Evolutionary conservation across 2,797 vertebrate genomes (phyloP), one percentile per base, ranked within the genome.

Genomic region (Tolypeutes matacus): DNA sequence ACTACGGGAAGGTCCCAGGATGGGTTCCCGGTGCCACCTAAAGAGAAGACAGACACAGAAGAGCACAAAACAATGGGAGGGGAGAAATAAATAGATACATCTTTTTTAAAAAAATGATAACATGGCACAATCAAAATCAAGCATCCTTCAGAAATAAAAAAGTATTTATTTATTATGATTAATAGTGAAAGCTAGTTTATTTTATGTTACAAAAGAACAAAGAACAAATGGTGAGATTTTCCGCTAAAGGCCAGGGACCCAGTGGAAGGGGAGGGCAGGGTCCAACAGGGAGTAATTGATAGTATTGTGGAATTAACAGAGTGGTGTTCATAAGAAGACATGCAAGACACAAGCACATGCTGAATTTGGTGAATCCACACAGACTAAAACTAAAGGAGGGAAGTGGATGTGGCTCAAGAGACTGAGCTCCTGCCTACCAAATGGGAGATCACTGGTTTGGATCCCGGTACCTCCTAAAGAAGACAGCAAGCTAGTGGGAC

Each of bases 151-250:
- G 77, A 93, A 93, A 73, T 58, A 13, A 42, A 73, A 88, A 51
- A 6, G 36, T 34, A 18, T 62, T 49, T 29, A 13, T 77, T 75
- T 95, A 60, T n/a, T 39, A 39, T 6, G 60, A 62, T 21, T 94
- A 73, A 25, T 65, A 65, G 58, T 29, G 60, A 86, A 84, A 64
- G 11, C 1, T 11, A 78, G 21, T 69, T 94, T 56, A 25, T 89
- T 92, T 77, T 34, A 78, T 93, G 39, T 75, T 46, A 77, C 21
- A 4, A 78, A 96, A 86, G 60, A 84, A 67, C 31, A 73, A 60
- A 77, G 83, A 91, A 73, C 14, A 42, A 25, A 58, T 36, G 73
- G 46, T 39, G 36, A 67, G 78, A 31, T 15, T 73, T 90, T 75
- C 64, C 14, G 3, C 4, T 7, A 2, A 56, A 80, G 20, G 12